These are phyloP conservation scores for Rhingia campestris DNA, from an alignment of 2,888 invertebrate genomes.

Conservation along the genomic window DNA sequence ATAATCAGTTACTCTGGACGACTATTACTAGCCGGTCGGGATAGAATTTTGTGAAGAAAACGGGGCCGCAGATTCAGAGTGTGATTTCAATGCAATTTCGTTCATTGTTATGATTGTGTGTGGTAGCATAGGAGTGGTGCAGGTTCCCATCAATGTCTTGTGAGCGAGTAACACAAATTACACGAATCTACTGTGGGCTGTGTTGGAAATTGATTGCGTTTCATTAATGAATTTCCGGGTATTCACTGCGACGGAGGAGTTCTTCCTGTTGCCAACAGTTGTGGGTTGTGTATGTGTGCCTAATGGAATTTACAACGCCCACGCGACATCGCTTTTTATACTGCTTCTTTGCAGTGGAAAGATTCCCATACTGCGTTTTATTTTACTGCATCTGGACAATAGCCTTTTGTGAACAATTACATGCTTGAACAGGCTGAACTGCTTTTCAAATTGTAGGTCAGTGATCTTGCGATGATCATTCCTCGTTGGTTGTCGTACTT, in stretches of 20 bases:
- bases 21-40: not conserved
- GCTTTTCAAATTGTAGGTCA: too few relatives aligned
- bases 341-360: not conserved
- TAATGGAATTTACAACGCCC: not conserved
- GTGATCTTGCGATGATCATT: too few relatives aligned
- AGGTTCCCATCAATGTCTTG: conserved; percentile 20
- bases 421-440: too few relatives aligned
- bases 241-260: not conserved
- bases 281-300: not conserved
- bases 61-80: conserved; percentile 28
- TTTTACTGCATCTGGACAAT: too few relatives aligned
- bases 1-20: conserved; percentile 55
- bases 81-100: conserved; percentile 26
- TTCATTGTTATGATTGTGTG: not conserved
- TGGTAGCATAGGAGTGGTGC: conserved; percentile 5
- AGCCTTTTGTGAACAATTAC: too few relatives aligned
- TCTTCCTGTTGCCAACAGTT: conserved; percentile 1
- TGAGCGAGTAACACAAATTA: not conserved
- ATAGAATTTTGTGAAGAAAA: conserved; percentile 24
- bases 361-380: too few relatives aligned
- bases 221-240: conserved; percentile 42
- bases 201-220: conserved; percentile 19
- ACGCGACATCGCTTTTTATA: not conserved
- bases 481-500: too few relatives aligned
- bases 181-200: conserved; percentile 4